These are phyloP conservation scores for Microctonus brassicae DNA, from an alignment of 2,888 invertebrate genomes.

Conservation along the genomic window DNA sequence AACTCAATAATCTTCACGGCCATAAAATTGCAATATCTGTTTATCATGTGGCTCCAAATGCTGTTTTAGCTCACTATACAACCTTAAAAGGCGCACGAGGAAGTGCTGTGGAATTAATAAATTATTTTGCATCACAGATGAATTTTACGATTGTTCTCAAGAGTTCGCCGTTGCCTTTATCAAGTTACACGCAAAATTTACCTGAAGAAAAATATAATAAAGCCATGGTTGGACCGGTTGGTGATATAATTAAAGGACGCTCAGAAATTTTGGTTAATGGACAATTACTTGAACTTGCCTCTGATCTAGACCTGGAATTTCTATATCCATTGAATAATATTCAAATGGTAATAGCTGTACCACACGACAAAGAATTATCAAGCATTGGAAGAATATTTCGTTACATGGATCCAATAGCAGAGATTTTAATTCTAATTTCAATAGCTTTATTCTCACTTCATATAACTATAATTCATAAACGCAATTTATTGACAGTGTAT, in stretches of 20 bases:
- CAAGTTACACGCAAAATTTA: slow-evolving; percentile 31
- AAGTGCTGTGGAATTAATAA: slow-evolving; percentile 17
- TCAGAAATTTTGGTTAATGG: slow-evolving; percentile 36
- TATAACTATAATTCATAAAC: slow-evolving; percentile 26
- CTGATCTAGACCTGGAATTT: slow-evolving; percentile 24
- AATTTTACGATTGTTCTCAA: slow-evolving; percentile 38
- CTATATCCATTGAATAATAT: slow-evolving; percentile 11
- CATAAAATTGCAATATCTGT: slow-evolving; percentile 41
- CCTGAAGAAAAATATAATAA: slow-evolving; percentile 19
- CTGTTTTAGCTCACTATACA: slow-evolving; percentile 24
- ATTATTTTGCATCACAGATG: slow-evolving; percentile 28
- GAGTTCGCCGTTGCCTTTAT: slow-evolving; percentile 16
- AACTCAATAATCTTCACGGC: slow-evolving; percentile 41
- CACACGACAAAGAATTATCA: slow-evolving; percentile 27
- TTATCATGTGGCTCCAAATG: slow-evolving; percentile 29
- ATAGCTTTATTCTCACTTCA: background rate
- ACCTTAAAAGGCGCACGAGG: slow-evolving; percentile 20
- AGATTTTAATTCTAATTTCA: background rate
- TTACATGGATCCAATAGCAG: background rate
- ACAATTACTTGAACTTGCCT: slow-evolving; percentile 4
- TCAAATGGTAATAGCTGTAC: slow-evolving; percentile 27
- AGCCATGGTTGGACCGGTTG: slow-evolving; percentile 24
- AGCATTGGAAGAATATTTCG: slow-evolving; percentile 28
- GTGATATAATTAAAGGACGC: slow-evolving; percentile 37
- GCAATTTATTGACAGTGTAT: slow-evolving; percentile 21